These are phyloP conservation scores for Rallus crepitans DNA, from an alignment of 2,797 vertebrate species.

Conservation along the genomic window DNA sequence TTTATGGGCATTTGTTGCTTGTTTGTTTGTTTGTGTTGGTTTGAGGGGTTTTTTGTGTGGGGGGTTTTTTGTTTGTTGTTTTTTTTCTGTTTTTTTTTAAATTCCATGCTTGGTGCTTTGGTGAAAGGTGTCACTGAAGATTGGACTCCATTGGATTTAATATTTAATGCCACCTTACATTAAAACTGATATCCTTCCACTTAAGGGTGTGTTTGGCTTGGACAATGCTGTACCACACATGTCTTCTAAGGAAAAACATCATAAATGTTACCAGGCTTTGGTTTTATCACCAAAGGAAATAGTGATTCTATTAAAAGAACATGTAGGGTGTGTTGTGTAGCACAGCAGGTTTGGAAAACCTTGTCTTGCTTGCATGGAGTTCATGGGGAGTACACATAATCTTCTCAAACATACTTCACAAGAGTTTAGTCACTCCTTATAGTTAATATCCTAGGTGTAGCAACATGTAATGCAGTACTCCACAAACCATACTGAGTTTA, in stretches of 20 bases:
- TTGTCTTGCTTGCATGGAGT: background rate
- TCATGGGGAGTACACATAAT: background rate
- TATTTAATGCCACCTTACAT: background rate
- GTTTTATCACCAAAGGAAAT: background rate
- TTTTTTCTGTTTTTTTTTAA: background rate
- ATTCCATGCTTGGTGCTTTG: background rate
- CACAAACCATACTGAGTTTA: background rate
- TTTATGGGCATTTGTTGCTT: too few species aligned
- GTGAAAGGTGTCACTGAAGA: background rate
- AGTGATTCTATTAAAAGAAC: background rate
- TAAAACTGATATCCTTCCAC: background rate
- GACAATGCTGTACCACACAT: background rate
- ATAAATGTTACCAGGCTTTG: background rate
- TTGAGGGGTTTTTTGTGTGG: too few species aligned
- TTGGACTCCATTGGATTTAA: background rate
- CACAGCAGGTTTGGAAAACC: background rate
- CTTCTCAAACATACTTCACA: background rate
- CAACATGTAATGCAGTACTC: background rate
- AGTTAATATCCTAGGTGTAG: background rate
- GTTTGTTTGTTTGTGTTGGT: too few species aligned
- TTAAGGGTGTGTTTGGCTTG: background rate
- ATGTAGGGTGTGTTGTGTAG: background rate
- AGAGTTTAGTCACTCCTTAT: background rate
- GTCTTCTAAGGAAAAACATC: background rate
- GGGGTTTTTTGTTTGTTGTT: too few species aligned